Percentiles rank a stretch among this genome's conserved stretches.
These are phyloP conservation scores for Anadara kagoshimensis DNA, from an alignment of 1,140 invertebrate species.

Conservation along the genomic window DNA sequence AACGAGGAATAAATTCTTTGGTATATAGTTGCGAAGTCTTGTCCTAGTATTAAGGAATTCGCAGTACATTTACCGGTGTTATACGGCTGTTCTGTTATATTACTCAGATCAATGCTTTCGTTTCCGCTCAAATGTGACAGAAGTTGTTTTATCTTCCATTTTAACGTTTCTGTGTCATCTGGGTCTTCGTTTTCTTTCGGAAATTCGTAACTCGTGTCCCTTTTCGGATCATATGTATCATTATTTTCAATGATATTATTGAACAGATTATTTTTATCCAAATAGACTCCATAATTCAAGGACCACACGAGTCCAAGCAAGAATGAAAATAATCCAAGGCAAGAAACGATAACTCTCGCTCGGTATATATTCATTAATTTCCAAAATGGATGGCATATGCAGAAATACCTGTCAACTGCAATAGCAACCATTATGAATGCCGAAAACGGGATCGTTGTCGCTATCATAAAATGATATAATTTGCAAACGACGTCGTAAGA, in stretches of 20 bases:
- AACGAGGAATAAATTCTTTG: slow-evolving; percentile 60
- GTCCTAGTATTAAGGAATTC: slow-evolving; percentile 33
- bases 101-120: not conserved
- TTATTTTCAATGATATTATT: not conserved
- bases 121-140: too few species aligned
- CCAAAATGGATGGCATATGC: slow-evolving; percentile 70
- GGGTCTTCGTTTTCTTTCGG: not conserved
- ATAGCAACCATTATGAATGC: slow-evolving; percentile 72
- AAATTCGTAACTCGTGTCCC: not conserved
- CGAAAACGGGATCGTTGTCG: slow-evolving; percentile 68
- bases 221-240: slow-evolving; percentile 6
- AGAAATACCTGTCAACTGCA: slow-evolving; percentile 71
- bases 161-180: not conserved
- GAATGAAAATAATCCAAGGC: slow-evolving; percentile 57
- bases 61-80: slow-evolving; percentile 40
- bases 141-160: not conserved
- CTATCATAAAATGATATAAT: slow-evolving; percentile 69
- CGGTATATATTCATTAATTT: slow-evolving; percentile 61
- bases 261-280: not conserved
- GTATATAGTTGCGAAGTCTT: slow-evolving; percentile 33
- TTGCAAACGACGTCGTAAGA: slow-evolving; percentile 68
- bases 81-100: not conserved
- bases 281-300: slow-evolving; percentile 43
- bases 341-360: slow-evolving; percentile 59
- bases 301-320: slow-evolving; percentile 64